Evolutionary conservation across 2,888 invertebrate species (phyloP), one percentile per base, ranked within the genome.

Genomic region (Hesperia comma): DNA sequence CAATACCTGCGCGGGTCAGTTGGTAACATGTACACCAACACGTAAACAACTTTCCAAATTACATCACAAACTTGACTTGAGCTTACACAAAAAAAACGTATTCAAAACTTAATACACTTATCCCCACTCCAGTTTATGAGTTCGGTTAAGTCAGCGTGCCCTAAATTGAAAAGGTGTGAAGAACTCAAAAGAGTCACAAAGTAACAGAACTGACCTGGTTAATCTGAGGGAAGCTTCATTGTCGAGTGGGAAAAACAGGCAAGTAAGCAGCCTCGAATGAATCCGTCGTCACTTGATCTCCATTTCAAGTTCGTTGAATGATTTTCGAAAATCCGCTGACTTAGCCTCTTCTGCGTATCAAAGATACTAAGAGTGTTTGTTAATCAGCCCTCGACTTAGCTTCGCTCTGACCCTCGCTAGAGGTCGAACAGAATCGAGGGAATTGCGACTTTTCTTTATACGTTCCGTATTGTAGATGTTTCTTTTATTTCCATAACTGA

Each of bases 281-380:
- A 49, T 56, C 56, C 17, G 56, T 33, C 56, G 55, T 17, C 63
- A n/a, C 56, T 63, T 33, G 26, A 46, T 32, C 33, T 54, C 43
- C 56, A 63, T 63, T 63, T 63, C 56, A 63, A 49, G 49, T 63
- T 49, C 17, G 61, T 53, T 53, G 41, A 62, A 63, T 57, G 56
- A 63, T 46, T 56, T 57, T 57, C 63, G 49, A 63, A 46, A 49
- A 33, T 54, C 37, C 21, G 56, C 56, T 49, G 56, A 63, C 10
- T 57, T 26, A 49, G 56, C 63, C 26, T 33, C 17, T 54, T 54
- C n/a, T 53, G n/a, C 26, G 33, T 53, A 53, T 54, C 33, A 33
- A 33, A 54, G 54, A 54, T 33, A 54, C 14, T 15, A 46, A 17
- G 55, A 33, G 15, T 63, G 55, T 62, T 40, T 63, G 46, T 49